A percentile compares a stretch with the other conserved stretches of the same genome.
Evolutionary conservation across 2,888 invertebrate genomes (phyloP).

Genomic region (Stictocephala bisonia): DNA sequence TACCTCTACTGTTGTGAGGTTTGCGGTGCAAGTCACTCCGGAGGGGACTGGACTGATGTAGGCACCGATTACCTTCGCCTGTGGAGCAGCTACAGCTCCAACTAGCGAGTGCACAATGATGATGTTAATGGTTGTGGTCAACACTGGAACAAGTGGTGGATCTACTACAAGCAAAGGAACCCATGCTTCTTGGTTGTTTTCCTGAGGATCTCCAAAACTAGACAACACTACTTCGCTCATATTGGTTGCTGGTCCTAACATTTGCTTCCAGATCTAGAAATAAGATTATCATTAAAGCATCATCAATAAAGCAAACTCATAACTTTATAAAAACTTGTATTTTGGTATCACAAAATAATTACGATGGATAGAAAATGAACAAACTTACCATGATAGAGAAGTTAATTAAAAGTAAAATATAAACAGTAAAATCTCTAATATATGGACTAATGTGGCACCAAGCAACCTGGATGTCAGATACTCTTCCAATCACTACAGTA

Average conservation of each 20-base stretch:
- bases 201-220: slow-evolving; percentile 67
- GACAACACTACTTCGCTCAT: slow-evolving; percentile 40
- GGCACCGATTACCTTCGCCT: slow-evolving; percentile 66
- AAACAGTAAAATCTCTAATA: neutral
- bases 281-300: neutral
- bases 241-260: slow-evolving; percentile 15
- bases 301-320: neutral
- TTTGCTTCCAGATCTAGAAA: slow-evolving; percentile 33
- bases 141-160: slow-evolving; percentile 62
- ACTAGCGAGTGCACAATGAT: slow-evolving; percentile 67
- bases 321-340: neutral
- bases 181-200: slow-evolving; percentile 66
- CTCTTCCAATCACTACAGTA: too few species aligned
- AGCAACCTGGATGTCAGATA: too few species aligned
- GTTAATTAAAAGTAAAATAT: neutral
- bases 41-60: neutral
- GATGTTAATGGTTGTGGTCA: slow-evolving; percentile 63
- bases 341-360: neutral
- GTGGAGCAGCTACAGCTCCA: slow-evolving; percentile 65
- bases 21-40: neutral
- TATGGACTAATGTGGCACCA: neutral
- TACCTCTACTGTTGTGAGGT: slow-evolving; percentile 12
- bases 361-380: neutral
- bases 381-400: neutral
- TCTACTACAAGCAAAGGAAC: slow-evolving; percentile 65